phyloP scores from a whole-genome alignment of 2,113 vertebrate species.

The Chionis minor region DNA sequence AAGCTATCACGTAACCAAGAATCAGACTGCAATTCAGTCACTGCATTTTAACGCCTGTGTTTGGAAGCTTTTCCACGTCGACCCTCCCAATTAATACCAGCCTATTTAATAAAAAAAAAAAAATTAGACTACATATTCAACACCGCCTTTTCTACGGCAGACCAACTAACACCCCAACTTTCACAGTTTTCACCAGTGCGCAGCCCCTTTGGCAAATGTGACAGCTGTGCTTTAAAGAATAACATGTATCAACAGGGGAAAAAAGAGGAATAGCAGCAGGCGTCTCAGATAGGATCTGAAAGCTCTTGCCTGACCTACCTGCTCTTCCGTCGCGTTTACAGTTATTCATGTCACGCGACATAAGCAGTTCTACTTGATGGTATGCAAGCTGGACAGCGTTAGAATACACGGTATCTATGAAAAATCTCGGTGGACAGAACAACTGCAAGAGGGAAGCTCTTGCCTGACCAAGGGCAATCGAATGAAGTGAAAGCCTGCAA shows the following conservation, averaged over 20 bases:
- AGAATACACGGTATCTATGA: rapidly evolving
- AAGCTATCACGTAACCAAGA: background rate
- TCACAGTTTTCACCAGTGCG: background rate
- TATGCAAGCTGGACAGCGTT: background rate
- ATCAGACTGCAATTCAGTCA: background rate
- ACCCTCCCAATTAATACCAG: background rate
- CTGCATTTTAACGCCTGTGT: background rate
- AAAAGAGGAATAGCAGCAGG: background rate
- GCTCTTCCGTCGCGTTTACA: background rate
- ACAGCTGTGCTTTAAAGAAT: background rate
- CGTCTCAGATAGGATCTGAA: background rate
- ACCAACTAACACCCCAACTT: background rate
- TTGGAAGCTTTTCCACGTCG: background rate
- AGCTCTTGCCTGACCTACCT: background rate
- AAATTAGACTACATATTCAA: background rate
- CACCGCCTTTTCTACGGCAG: background rate
- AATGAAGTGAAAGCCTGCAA: background rate
- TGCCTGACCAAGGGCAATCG: background rate
- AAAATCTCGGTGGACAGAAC: background rate
- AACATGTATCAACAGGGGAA: background rate
- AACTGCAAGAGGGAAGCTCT: background rate
- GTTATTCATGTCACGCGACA: rapidly evolving
- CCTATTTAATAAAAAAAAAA: background rate
- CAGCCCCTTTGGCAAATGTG: background rate
- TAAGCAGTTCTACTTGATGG: background rate